Conservation (phyloP, 2,113 vertebrate species). For the Gambusia affinis region DNA sequence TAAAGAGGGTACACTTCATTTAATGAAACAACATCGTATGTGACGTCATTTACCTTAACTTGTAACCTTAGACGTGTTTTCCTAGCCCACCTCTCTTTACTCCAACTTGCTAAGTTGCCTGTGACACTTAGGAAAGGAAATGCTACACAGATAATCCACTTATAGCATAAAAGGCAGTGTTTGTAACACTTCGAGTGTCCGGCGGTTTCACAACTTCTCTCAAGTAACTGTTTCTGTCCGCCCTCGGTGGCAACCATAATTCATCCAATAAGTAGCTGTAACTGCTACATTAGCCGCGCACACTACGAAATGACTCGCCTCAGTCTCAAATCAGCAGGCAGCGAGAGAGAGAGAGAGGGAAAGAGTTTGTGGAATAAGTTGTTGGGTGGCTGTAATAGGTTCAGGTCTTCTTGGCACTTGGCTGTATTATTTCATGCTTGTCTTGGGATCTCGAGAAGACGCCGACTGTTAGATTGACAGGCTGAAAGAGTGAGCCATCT, state of each 20-base stretch:
- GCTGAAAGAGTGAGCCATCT: slow-evolving; percentile 12
- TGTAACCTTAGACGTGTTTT: background rate
- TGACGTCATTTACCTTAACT: background rate
- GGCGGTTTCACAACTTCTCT: background rate
- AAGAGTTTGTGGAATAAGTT: background rate
- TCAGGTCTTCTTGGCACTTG: slow-evolving; percentile 28
- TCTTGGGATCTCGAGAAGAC: slow-evolving; percentile 38
- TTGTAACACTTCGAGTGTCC: background rate
- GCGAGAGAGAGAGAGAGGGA: background rate
- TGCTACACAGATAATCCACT: background rate
- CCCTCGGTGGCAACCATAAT: slow-evolving; percentile 59
- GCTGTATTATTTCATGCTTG: slow-evolving; percentile 49
- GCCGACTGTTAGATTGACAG: slow-evolving; percentile 42
- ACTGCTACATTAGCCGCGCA: slow-evolving; percentile 74
- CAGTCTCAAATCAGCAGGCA: slow-evolving; percentile 31
- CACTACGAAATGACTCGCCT: slow-evolving; percentile 46
- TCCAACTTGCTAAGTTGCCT: background rate
- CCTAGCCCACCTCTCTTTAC: background rate
- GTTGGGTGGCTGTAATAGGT: slow-evolving; percentile 39
- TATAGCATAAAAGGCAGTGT: background rate
- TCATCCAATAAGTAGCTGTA: slow-evolving; percentile 72
- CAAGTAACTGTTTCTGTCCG: slow-evolving; percentile 32
- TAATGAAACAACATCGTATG: no score
- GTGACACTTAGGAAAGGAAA: slow-evolving; percentile 1
- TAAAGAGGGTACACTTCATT: no score